phyloP scores from a whole-genome alignment of 2,797 vertebrate genomes.

The Acrocephalus scirpaceus region DNA sequence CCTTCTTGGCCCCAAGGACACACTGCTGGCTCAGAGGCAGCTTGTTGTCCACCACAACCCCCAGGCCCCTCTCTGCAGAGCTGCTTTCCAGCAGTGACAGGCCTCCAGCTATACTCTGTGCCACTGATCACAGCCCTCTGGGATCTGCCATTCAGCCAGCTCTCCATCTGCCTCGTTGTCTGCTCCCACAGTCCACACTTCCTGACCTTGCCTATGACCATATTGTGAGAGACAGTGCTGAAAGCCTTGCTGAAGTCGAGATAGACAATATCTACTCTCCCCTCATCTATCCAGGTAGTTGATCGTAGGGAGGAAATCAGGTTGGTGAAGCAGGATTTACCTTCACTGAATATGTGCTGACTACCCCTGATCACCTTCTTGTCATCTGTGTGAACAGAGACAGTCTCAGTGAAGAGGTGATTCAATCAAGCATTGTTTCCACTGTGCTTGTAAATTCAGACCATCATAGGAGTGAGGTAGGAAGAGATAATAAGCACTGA shows the following conservation, averaged over 20 bases:
- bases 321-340: neutral
- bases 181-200: neutral
- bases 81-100: neutral
- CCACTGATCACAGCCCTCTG: accelerated
- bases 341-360: neutral
- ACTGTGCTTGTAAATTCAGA: neutral
- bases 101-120: neutral
- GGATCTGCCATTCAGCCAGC: neutral
- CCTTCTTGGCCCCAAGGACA: neutral
- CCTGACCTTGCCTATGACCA: neutral
- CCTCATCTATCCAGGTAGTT: neutral
- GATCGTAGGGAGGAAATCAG: neutral
- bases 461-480: neutral
- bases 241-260: neutral
- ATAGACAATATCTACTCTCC: neutral
- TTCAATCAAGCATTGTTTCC: neutral
- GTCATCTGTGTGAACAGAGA: neutral
- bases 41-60: neutral
- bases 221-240: no score
- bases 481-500: neutral
- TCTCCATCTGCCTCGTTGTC: neutral
- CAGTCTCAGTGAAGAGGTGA: neutral
- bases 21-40: neutral
- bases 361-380: neutral
- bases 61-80: neutral